These are phyloP conservation scores for Selenia dentaria DNA, from an alignment of 2,888 invertebrate genomes.

Conservation along the genomic window DNA sequence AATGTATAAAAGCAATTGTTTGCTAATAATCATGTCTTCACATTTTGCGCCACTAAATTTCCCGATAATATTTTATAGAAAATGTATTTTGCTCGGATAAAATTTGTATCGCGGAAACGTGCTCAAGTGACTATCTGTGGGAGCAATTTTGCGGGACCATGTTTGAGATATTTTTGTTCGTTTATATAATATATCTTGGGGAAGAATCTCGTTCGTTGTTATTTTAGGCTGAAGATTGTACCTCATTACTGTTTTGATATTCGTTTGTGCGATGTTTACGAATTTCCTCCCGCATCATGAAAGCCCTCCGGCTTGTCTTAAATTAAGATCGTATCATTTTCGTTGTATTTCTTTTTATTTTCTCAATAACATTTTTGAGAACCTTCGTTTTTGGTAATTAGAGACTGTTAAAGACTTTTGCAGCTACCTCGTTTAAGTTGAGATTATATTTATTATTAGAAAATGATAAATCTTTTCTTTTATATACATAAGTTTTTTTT, in stretches of 20 bases:
- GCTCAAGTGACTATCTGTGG: slow-evolving; percentile 18
- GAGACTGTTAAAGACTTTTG: not conserved
- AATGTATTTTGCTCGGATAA: slow-evolving; percentile 13
- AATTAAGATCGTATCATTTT: slow-evolving; percentile 30
- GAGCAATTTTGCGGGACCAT: slow-evolving; percentile 7
- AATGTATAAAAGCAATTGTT: no score
- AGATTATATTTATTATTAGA: not conserved
- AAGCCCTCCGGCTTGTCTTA: slow-evolving; percentile 21
- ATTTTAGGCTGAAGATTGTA: slow-evolving; percentile 35
- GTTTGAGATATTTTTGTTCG: slow-evolving; percentile 12
- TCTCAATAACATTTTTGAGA: slow-evolving; percentile 6
- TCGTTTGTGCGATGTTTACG: slow-evolving; percentile 38
- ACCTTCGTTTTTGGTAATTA: slow-evolving; percentile 13
- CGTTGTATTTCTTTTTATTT: slow-evolving; percentile 25
- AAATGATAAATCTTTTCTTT: no score
- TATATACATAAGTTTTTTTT: no score
- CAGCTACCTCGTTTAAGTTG: not conserved
- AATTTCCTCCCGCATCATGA: slow-evolving; percentile 11
- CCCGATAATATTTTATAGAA: slow-evolving; percentile 13
- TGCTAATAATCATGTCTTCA: slow-evolving; percentile 8
- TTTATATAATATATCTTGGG: slow-evolving; percentile 3
- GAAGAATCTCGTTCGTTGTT: slow-evolving; percentile 1
- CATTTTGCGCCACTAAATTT: slow-evolving; percentile 5
- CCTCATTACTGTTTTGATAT: slow-evolving; percentile 55
- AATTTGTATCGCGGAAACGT: slow-evolving; percentile 19